Base-by-base conservation (phyloP, 2,888 invertebrate genomes). In the Sinotaia quadrata region DNA sequence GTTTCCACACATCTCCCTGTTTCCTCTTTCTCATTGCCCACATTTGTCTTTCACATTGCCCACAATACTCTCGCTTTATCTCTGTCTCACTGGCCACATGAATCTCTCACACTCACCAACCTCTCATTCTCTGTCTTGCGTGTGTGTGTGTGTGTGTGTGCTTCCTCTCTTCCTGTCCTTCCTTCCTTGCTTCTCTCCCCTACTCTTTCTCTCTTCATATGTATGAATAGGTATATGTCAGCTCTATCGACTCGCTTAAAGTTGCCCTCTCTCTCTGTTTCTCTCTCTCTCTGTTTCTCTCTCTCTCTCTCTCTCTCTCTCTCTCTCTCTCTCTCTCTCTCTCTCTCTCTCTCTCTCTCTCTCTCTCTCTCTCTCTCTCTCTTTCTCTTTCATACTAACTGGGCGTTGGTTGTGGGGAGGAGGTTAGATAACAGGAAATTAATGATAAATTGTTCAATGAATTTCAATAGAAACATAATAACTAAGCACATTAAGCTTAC, bases 21-120 rank as follows among this genome's bases (percentile, higher is more conserved):
- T 15, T 27, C 24, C 33, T 54, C 27, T 8, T 27, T 31, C n/a
- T 5, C 8, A 7, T 24, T 5, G 7, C 12, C 21, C 44, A 18
- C 24, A 12, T 60, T 47, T 44, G 12, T 29, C 47, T 36, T 10
- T 60, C 60, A 24, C 12, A 44, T 47, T 44, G 5, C 24, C 52
- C 36, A 8, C 24, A 24, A 51, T 18, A n/a, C 47, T 36, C 41
- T 60, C 60, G 24, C 4, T 60, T 47, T 44, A 15, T 51, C 33
- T 52, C n/a, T 34, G 29, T 63, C 34, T 54, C 63, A 37, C 51
- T 63, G n/a, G n/a, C n/a, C n/a, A n/a, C n/a, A n/a, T n/a, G n/a
- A n/a, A n/a, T n/a, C n/a, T n/a, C n/a, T n/a, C n/a, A n/a, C n/a
- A n/a, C n/a, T n/a, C n/a, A n/a, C n/a, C n/a, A n/a, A n/a, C n/a